Evolutionary conservation across 2,113 vertebrate species (phyloP).

Genomic region (Rafetus swinhoei): DNA sequence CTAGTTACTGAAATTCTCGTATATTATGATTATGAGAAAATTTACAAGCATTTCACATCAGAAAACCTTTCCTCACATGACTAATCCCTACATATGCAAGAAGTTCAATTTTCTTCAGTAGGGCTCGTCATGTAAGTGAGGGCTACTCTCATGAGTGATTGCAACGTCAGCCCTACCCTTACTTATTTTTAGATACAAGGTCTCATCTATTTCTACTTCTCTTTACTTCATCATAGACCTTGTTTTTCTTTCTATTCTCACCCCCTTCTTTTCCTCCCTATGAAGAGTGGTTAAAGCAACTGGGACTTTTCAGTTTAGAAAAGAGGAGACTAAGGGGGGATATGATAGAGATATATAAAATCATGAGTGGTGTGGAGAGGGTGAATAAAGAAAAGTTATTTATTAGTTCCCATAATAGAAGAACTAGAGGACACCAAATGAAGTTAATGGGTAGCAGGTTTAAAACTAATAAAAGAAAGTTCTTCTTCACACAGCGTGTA

Average conservation of each 20-base stretch:
- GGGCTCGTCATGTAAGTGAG: neutral
- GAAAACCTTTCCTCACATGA: neutral
- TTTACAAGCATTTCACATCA: neutral
- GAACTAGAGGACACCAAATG: too few species aligned
- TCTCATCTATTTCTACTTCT: neutral
- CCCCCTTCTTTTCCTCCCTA: neutral
- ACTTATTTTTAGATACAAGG: neutral
- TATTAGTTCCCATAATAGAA: too few species aligned
- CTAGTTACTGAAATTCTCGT: neutral
- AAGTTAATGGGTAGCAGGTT: too few species aligned
- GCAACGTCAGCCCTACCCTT: too few species aligned
- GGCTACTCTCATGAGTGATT: neutral
- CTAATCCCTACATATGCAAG: neutral
- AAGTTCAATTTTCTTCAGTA: neutral
- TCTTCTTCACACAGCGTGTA: too few species aligned
- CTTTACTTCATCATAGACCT: neutral
- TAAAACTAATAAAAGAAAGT: too few species aligned
- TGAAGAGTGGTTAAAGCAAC: too few species aligned
- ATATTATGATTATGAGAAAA: neutral
- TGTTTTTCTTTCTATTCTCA: neutral
- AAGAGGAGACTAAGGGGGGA: too few species aligned
- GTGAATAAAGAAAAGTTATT: too few species aligned
- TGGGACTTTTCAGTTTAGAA: too few species aligned
- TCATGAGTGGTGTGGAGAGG: too few species aligned
- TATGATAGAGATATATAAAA: too few species aligned